Conservation (phyloP, 2,888 invertebrate species). For the Eupithecia centaureata region DNA sequence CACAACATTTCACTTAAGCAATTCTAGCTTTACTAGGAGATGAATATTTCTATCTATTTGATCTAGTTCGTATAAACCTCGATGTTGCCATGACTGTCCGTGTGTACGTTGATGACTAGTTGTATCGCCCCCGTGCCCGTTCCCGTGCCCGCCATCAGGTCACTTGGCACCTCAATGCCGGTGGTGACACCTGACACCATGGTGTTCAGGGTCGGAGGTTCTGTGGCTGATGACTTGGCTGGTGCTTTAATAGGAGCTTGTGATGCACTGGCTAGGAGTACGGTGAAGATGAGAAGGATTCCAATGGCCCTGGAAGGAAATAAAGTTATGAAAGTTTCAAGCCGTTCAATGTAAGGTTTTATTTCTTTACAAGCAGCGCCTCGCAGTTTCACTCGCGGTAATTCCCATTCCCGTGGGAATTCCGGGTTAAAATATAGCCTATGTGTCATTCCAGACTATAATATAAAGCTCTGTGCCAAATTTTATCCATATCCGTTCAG, state of each 20-base stretch:
- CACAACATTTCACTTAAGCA: not conserved
- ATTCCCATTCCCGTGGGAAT: no score
- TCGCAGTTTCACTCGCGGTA: no score
- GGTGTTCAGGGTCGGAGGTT: slow-evolving; percentile 41
- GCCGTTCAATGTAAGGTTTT: not conserved
- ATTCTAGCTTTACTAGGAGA: not conserved
- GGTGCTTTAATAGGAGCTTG: slow-evolving; percentile 56
- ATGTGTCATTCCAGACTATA: no score
- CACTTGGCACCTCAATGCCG: slow-evolving; percentile 70
- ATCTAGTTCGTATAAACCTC: slow-evolving; percentile 69
- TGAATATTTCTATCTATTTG: not conserved
- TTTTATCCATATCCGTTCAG: no score
- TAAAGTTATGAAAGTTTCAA: not conserved
- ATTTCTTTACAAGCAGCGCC: no score
- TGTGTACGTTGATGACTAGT: slow-evolving; percentile 73
- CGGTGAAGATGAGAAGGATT: slow-evolving; percentile 46
- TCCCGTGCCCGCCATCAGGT: slow-evolving; percentile 64
- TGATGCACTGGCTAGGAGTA: slow-evolving; percentile 51
- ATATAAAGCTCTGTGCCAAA: no score
- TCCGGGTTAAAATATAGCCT: no score
- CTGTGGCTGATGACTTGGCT: not conserved
- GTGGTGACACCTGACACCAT: slow-evolving; percentile 69
- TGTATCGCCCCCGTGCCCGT: slow-evolving; percentile 68
- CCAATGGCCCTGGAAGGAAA: slow-evolving; percentile 60
- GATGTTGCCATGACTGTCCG: slow-evolving; percentile 75